These are phyloP conservation scores for Eristalis pertinax DNA, from an alignment of 2,888 invertebrate species.

Conservation along the genomic window DNA sequence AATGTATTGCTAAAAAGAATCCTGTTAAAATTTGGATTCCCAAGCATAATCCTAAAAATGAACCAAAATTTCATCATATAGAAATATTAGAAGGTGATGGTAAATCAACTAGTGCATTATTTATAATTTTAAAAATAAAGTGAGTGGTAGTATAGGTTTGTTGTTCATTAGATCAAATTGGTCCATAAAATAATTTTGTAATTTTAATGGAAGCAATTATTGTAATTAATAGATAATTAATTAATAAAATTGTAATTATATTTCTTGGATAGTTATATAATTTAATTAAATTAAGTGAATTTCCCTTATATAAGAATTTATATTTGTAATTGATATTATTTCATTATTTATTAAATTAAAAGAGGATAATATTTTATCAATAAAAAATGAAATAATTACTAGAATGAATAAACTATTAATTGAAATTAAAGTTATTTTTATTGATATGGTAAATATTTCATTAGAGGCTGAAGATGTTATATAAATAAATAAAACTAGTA, in stretches of 20 bases:
- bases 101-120: conserved; percentile 84
- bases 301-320: conserved; percentile 78
- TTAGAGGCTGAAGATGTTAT: too few relatives aligned
- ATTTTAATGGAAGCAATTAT: conserved; percentile 84
- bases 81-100: conserved; percentile 85
- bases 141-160: conserved; percentile 82
- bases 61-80: conserved; percentile 87
- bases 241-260: conserved; percentile 82
- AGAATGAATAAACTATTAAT: too few relatives aligned
- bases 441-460: too few relatives aligned
- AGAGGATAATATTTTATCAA: conserved; percentile 68
- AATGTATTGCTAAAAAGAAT: conserved; percentile 87
- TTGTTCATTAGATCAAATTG: conserved; percentile 82
- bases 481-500: too few relatives aligned
- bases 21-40: conserved; percentile 85
- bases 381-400: too few relatives aligned
- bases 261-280: conserved; percentile 83
- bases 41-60: conserved; percentile 86
- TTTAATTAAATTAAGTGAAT: conserved; percentile 83
- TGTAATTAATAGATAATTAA: conserved; percentile 84
- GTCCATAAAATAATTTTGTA: conserved; percentile 83
- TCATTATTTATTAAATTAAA: conserved; percentile 80
- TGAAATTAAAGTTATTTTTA: too few relatives aligned
- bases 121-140: conserved; percentile 84
- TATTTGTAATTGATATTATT: conserved; percentile 77